Evolutionary conservation across 2,888 invertebrate genomes (phyloP).

Genomic region (Psylliodes chrysocephalus): DNA sequence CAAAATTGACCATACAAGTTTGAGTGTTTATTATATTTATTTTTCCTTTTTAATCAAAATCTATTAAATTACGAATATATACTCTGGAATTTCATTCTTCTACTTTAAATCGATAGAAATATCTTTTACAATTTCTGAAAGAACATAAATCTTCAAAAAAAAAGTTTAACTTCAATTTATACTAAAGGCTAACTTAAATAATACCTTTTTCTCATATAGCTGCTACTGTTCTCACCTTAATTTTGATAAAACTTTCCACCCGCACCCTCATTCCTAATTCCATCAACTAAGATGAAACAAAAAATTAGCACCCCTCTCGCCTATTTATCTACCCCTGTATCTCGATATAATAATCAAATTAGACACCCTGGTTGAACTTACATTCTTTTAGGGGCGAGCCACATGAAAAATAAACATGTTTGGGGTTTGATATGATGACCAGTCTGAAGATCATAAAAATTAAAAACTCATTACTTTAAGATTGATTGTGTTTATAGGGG

Average conservation of each 20-base stretch:
- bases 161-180: too few relatives aligned
- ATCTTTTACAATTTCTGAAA: too few relatives aligned
- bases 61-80: too few relatives aligned
- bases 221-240: conserved; percentile 1
- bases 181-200: background rate
- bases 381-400: background rate
- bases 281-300: background rate
- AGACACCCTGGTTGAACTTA: conserved; percentile 10
- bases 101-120: too few relatives aligned
- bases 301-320: conserved; percentile 12
- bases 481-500: background rate
- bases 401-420: background rate
- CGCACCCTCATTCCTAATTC: background rate
- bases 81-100: too few relatives aligned
- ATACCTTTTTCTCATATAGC: background rate
- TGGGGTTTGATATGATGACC: background rate
- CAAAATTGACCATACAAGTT: too few relatives aligned
- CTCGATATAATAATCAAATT: conserved; percentile 9
- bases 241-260: conserved; percentile 3
- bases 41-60: too few relatives aligned
- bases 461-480: background rate
- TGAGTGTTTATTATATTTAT: too few relatives aligned
- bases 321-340: conserved; percentile 12
- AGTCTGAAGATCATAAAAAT: background rate
- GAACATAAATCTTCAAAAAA: too few relatives aligned